Base-by-base conservation (phyloP, 2,888 invertebrate genomes). In the Leucophenga maculata region DNA sequence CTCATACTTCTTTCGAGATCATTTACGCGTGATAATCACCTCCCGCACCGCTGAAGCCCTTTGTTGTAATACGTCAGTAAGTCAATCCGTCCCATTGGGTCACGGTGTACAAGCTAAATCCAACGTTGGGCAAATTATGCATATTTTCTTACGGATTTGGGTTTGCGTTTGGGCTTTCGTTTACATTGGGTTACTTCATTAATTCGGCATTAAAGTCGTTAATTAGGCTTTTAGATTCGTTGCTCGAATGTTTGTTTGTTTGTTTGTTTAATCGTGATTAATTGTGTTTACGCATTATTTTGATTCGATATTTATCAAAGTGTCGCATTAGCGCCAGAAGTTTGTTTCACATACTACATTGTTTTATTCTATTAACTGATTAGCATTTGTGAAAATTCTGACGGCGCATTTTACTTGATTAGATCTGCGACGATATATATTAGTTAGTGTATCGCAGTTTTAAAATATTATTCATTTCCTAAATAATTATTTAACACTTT, bases 261-360 rank as follows among this genome's bases (percentile, higher is more conserved):
- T 44, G 2, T 39, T 9, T 55, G 32, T 66, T 78, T 83, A 81
- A 81, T 81, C 82, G 83, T 81, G 81, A 81, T 81, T 82, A 83
- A 83, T 81, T 83, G 75, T 74, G 78, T 77, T 77, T 72, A 77
- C 80, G 83, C 83, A 78, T 83, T 81, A 83, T 84, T 84, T 81
- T 81, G 78, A 81, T 83, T 82, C 78, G 78, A 75, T 77, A 80
- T 84, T 80, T 78, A 80, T 82, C 79, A 85, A 84, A 84, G 73
- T 84, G 85, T 85, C 85, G 80, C 80, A 78, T 72, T 73, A 67
- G 67, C 67, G 73, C 69, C 73, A 78, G 77, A 70, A 62, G 32
- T 52, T 31, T n/a, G 16, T 18, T 46, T 64, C 13, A 64, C 26
- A 64, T 13, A 64, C 52, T 75, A 78, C 76, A 74, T 83, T 81